These are phyloP conservation scores for Orthonevra nobilis DNA, from an alignment of 2,888 invertebrate species.

Conservation along the genomic window DNA sequence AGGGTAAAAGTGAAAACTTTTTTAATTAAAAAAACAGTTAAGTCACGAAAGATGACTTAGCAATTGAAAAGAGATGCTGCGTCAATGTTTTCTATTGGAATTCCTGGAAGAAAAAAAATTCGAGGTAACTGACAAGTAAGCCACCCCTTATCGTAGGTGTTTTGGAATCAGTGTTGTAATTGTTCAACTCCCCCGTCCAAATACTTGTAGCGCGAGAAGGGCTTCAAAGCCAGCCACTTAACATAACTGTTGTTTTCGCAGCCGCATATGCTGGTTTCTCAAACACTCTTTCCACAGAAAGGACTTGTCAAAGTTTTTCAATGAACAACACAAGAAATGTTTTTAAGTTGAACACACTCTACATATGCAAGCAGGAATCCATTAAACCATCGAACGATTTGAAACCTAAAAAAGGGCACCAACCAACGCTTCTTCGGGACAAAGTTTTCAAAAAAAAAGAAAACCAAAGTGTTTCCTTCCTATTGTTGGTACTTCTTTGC, in stretches of 20 bases:
- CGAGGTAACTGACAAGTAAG: too few relatives aligned
- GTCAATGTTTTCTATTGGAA: conserved; percentile 27
- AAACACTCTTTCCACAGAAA: neutral
- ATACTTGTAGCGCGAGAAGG: neutral
- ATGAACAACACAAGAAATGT: conserved; percentile 32
- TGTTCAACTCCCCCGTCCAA: conserved; percentile 8
- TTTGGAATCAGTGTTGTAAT: conserved; percentile 19
- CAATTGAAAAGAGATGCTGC: conserved; percentile 5
- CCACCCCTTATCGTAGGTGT: too few relatives aligned
- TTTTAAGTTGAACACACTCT: conserved; percentile 30
- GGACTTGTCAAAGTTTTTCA: conserved; percentile 34
- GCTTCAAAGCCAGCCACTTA: conserved; percentile 56
- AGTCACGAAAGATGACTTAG: conserved; percentile 21
- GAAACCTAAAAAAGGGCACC: conserved; percentile 10
- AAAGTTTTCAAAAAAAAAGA: conserved; percentile 38
- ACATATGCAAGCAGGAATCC: conserved; percentile 36
- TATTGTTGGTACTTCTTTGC: conserved; percentile 50
- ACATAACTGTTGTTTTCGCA: conserved; percentile 43
- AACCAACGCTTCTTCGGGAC: conserved; percentile 23
- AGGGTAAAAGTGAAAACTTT: conserved; percentile 41
- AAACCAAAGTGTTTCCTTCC: conserved; percentile 50
- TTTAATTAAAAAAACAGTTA: conserved; percentile 58
- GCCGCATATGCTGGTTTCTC: conserved; percentile 52
- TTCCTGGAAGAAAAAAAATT: too few relatives aligned
- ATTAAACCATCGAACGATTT: conserved; percentile 40